Base-by-base conservation (phyloP, 2,797 vertebrate species). In the Morelia viridis region DNA sequence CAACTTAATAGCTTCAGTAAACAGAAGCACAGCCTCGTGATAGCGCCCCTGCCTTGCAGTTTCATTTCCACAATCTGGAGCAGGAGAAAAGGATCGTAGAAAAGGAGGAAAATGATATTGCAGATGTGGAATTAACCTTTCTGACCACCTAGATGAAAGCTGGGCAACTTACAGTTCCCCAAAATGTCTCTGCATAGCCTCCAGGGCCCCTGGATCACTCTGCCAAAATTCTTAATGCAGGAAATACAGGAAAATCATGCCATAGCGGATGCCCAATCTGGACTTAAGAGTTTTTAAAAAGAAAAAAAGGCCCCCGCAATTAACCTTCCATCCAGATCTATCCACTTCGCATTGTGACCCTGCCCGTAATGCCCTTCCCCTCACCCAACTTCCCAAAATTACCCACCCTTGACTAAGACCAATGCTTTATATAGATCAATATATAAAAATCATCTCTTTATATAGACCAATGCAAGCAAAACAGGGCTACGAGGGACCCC, bases 1-100 rank as follows among this genome's bases (percentile, higher is more conserved):
- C 95, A 98, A 96, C 95, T 97, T 97, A 94, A 98, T 97, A 5
- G 98, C 98, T 0, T 97, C 95, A 0, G 98, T 99, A 94, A 98
- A 98, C 86, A 95, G 98, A 50, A 93, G 94, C 87, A 98, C 97
- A 0, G 98, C 98, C 94, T 97, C 95, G 0, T 95, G 91, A 1
- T 97, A 97, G 26, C 94, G 93, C 85, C 97, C 98, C 0, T 71
- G 64, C 58, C 96, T 96, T 3, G 98, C 98, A 0, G 97, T 96
- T 57, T 95, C 92, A 8, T 98, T 98, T 46, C 98, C 98, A 0
- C 93, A 89, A 89, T 94, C 98, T 99, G 94, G 0, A 64, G 92
- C 28, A 19, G n/a, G 56, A 26, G 35, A 4, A 71, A 11, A 35
- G 50, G 46, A 4, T 12, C 0, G 4, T 4, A 0, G 19, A 35